phyloP scores from a whole-genome alignment of 2,888 invertebrate species.

The Empis stercorea region DNA sequence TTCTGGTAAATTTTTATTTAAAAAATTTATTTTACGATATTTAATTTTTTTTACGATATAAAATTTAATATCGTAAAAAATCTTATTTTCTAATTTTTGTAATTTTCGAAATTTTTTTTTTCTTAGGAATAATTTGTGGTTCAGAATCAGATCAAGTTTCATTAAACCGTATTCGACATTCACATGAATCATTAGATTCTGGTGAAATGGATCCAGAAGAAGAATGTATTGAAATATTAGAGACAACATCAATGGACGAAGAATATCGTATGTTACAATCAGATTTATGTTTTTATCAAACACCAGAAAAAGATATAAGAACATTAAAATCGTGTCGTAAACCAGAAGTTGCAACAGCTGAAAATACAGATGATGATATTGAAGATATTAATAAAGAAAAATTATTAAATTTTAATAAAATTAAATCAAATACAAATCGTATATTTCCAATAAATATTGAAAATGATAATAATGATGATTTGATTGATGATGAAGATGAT shows the following conservation, averaged over 20 bases:
- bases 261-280: constrained; percentile 33
- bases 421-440: constrained; percentile 2
- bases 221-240: constrained; percentile 38
- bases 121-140: constrained; percentile 41
- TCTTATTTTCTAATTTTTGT: background rate
- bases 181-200: constrained; percentile 62
- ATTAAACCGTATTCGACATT: constrained; percentile 40
- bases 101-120: background rate
- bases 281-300: constrained; percentile 31
- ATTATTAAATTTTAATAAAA: constrained; percentile 12
- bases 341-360: constrained; percentile 13
- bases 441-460: constrained; percentile 22
- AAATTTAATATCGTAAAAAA: background rate
- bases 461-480: constrained; percentile 14
- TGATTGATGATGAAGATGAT: constrained; percentile 4
- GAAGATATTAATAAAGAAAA: constrained; percentile 13
- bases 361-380: constrained; percentile 15
- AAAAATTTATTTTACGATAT: too few relatives aligned
- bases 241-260: constrained; percentile 36
- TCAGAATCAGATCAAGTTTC: constrained; percentile 38
- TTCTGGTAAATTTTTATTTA: constrained; percentile 37
- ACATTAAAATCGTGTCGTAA: constrained; percentile 29
- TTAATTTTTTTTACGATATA: too few relatives aligned
- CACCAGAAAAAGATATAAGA: constrained; percentile 30
- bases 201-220: constrained; percentile 48